Base-by-base conservation (phyloP, 2,797 vertebrate species). In the Alfaro cultratus region DNA sequence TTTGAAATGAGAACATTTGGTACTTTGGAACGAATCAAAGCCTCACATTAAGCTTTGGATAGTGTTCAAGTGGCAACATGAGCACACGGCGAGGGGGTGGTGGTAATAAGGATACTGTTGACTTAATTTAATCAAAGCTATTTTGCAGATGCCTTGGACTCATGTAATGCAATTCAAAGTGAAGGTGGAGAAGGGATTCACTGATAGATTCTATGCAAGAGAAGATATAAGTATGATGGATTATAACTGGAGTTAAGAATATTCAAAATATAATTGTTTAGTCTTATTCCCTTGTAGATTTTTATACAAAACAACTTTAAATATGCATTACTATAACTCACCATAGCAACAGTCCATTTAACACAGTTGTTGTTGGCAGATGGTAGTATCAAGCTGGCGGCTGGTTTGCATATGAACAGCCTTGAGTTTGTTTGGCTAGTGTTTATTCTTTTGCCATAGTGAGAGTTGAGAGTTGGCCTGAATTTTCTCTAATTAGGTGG, bases 61-160 rank as follows among this genome's bases (percentile, higher is more conserved):
- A 55, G 75, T 60, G 68, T 83, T 91, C 45, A 86, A 84, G 84
- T 77, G 64, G 77, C 85, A 84, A 86, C 46, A 23, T 85, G 84
- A 89, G 84, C 76, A 72, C 81, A 79, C 31, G 51, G 81, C 76
- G 62, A 1, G 81, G 76, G 86, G 85, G 8, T 9, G 23, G 51
- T 16, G 67, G 78, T 75, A 1, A 74, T 73, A 39, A 79, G 73
- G 77, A 82, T 79, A 88, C 80, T 80, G 80, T 45, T 64, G 77
- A 84, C 81, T 79, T 86, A 68, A 80, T 90, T 86, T 88, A 86
- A 90, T 90, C 85, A 88, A 86, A 84, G 79, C 47, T 55, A 64
- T 51, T 73, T 85, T 75, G 60, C 2, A 15, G 74, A 71, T 82
- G 71, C 64, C 29, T 82, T 21, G 46, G 72, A 51, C 47, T 26